phyloP scores from a whole-genome alignment of 1,140 invertebrate genomes.

The Atopsyche davidsoni region DNA sequence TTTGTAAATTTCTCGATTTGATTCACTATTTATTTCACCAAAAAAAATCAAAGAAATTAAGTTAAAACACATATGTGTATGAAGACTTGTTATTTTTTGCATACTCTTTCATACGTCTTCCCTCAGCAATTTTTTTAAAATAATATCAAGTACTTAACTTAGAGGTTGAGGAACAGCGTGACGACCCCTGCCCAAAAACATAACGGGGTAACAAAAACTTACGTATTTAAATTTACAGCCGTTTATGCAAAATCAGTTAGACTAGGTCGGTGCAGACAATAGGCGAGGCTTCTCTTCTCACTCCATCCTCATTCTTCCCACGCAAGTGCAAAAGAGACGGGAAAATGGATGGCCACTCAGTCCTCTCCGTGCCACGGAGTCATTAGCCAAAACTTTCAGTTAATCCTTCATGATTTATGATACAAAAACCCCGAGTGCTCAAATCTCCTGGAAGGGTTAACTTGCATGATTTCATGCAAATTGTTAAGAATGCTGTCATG shows the following conservation, averaged over 20 bases:
- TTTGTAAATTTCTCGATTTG: no score
- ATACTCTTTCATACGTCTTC: no score
- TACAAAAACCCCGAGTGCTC: slow-evolving; percentile 4
- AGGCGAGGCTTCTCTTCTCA: not conserved
- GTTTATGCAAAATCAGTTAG: slow-evolving; percentile 8
- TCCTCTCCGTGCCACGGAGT: not conserved
- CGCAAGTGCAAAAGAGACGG: not conserved
- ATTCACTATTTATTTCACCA: no score
- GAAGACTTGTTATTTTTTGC: no score
- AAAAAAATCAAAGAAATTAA: no score
- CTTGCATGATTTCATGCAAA: no score
- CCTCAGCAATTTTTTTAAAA: no score
- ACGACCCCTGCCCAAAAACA: no score
- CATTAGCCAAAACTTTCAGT: not conserved
- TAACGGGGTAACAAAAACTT: slow-evolving; percentile 3
- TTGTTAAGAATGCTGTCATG: no score
- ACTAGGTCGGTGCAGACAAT: not conserved
- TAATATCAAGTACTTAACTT: no score
- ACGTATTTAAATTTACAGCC: slow-evolving; percentile 6
- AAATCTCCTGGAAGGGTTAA: slow-evolving; percentile 1
- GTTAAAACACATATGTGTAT: no score
- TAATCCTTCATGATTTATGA: slow-evolving; percentile 17
- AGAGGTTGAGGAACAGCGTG: no score
- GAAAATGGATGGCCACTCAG: not conserved
- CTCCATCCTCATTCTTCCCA: not conserved